These are phyloP conservation scores for Mya arenaria DNA, from an alignment of 1,140 invertebrate species.

Conservation along the genomic window DNA sequence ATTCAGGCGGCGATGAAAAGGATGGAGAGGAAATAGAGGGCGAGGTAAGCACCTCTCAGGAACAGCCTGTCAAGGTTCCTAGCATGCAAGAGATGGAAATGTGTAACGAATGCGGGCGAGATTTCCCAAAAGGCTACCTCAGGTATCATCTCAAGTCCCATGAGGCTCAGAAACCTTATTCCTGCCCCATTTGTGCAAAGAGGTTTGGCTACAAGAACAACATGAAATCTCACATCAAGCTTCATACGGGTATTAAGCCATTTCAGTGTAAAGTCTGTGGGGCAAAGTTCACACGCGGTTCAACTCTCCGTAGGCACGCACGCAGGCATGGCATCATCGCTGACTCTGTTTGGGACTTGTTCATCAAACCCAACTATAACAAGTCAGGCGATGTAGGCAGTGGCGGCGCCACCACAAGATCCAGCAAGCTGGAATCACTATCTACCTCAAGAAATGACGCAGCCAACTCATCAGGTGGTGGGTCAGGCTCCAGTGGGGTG, in stretches of 20 bases:
- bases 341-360: constrained; percentile 72
- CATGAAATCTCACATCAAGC: constrained; percentile 83
- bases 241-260: constrained; percentile 83
- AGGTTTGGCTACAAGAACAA: constrained; percentile 85
- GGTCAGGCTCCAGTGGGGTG: constrained; percentile 18
- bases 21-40: background rate
- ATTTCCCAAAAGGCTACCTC: constrained; percentile 73
- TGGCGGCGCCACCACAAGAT: background rate
- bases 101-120: constrained; percentile 74
- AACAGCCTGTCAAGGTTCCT: constrained; percentile 19
- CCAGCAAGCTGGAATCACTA: constrained; percentile 38
- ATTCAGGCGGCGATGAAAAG: constrained; percentile 5
- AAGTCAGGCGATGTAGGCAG: constrained; percentile 42
- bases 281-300: constrained; percentile 76
- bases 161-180: constrained; percentile 82
- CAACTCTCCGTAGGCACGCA: constrained; percentile 74
- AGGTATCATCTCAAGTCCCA: constrained; percentile 83
- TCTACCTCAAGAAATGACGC: constrained; percentile 53
- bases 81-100: constrained; percentile 68
- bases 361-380: constrained; percentile 60
- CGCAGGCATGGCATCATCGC: constrained; percentile 73
- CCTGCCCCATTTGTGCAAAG: constrained; percentile 84
- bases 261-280: constrained; percentile 84
- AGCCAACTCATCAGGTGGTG: constrained; percentile 18
- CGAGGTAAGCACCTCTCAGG: background rate